Evolutionary conservation across 92 coral and sea anemone species (phyloP), one percentile per base, ranked within the genome.

Genomic region (Porites lobata): DNA sequence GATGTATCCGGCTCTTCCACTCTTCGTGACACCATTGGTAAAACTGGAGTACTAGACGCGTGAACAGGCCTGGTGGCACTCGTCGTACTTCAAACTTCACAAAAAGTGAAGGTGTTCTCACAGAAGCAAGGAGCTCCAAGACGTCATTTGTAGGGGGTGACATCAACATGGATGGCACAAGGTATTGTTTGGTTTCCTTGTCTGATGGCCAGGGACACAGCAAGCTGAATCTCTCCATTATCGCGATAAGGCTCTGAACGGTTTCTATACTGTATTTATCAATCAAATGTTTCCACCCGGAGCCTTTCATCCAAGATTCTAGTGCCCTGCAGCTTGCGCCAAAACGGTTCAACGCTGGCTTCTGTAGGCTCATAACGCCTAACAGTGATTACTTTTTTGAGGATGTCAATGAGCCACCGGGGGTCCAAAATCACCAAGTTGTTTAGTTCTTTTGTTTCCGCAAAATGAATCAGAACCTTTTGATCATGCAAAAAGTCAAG

Each of bases 341-440:
- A 90, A 14, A 50, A 20, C 2, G 78, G 38, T 68, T 54, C 79
- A 21, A 56, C 69, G 4, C 67, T 64, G n/a, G 51, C 56, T 19
- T 80, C 72, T 29, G 76, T 38, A 19, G 66, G 67, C 7, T 72
- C 63, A 38, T 76, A 73, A 2, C 68, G 79, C 80, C 69, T 86
- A 10, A 93, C 86, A 4, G 96, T 93, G n/a, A 93, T 90, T 1
- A 93, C 71, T 24, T 80, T 74, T 0, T 80, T 88, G 50, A 90
- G 58, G 69, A 86, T 59, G 76, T 93, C 88, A 58, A 90, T 63
- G 53, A 93, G 82, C 96, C 96, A 93, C 67, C 82, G 88, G 15
- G 86, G 90, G 75, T 90, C 89, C 38, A 93, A 82, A 38, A 93
- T 81, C 13, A 93, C 88, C 65, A 72, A 7, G 8, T 26, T 18